Conservation (phyloP, 1,140 invertebrate genomes). For the Antheraea pernyi region DNA sequence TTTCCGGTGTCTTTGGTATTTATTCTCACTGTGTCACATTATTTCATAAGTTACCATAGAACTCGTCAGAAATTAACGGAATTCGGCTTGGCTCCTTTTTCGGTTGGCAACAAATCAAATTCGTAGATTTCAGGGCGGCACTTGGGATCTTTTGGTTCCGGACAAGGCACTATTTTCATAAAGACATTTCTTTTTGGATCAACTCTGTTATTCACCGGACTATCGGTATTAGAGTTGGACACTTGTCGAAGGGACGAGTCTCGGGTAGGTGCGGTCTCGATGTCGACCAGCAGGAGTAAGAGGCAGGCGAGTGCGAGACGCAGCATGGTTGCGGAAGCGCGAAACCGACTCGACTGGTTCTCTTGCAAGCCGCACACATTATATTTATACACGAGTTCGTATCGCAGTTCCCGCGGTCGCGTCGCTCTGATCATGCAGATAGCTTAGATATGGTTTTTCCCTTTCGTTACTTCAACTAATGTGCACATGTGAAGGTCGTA, state of each 20-base stretch:
- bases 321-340: conserved; percentile 2
- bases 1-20: neutral
- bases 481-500: no score
- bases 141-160: conserved; percentile 1
- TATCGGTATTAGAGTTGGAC: no score
- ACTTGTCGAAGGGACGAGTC: no score
- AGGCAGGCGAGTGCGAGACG: conserved; percentile 3
- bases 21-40: conserved; percentile 2
- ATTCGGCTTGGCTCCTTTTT: neutral
- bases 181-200: conserved; percentile 12
- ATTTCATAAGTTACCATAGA: neutral
- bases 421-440: conserved; percentile 13
- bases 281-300: conserved; percentile 9
- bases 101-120: conserved; percentile 12
- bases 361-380: neutral
- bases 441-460: neutral
- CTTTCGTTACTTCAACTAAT: conserved; percentile 4
- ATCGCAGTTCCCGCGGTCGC: conserved; percentile 11
- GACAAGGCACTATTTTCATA: conserved; percentile 16
- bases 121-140: conserved; percentile 16
- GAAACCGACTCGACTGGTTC: conserved; percentile 15
- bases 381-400: conserved; percentile 17
- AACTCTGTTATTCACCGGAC: neutral
- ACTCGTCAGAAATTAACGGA: conserved; percentile 3
- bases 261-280: no score